A percentile compares a stretch with the other conserved stretches of the same genome.
Evolutionary conservation across 53 echinoderm and acorn worm genomes (phyloP).

Genomic region (Paracentrotus lividus): DNA sequence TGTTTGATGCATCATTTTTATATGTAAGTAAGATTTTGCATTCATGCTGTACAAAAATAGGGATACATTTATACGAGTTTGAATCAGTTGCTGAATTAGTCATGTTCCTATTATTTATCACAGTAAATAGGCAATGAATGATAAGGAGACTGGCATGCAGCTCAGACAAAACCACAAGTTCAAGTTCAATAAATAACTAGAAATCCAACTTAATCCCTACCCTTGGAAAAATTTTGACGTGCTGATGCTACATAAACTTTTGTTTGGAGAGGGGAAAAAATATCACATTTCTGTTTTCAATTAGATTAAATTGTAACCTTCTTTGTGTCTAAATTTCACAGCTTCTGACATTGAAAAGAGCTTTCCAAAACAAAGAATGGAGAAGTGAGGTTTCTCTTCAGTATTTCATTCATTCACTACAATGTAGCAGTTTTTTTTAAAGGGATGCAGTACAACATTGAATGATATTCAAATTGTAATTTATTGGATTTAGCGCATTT

Average conservation of each 20-base stretch:
- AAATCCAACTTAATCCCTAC: slow-evolving; percentile 10
- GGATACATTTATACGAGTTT: not conserved
- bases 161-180: not conserved
- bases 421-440: no score
- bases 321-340: slow-evolving; percentile 2
- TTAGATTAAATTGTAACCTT: not conserved
- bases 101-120: not conserved
- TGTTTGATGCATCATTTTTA: no score
- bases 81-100: slow-evolving; percentile 17
- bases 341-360: not conserved
- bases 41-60: not conserved
- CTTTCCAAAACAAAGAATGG: not conserved
- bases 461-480: no score
- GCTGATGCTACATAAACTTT: not conserved
- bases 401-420: not conserved
- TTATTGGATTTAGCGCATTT: no score
- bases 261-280: not conserved
- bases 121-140: not conserved
- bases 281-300: slow-evolving; percentile 17
- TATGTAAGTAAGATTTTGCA: no score
- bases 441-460: no score
- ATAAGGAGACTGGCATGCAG: not conserved
- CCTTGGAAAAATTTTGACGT: not conserved
- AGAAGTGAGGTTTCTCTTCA: not conserved
- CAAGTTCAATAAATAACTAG: not conserved